Percentiles rank a stretch among this genome's conserved stretches.
Conservation (phyloP, 2,113 vertebrate genomes). For the Strix uralensis region DNA sequence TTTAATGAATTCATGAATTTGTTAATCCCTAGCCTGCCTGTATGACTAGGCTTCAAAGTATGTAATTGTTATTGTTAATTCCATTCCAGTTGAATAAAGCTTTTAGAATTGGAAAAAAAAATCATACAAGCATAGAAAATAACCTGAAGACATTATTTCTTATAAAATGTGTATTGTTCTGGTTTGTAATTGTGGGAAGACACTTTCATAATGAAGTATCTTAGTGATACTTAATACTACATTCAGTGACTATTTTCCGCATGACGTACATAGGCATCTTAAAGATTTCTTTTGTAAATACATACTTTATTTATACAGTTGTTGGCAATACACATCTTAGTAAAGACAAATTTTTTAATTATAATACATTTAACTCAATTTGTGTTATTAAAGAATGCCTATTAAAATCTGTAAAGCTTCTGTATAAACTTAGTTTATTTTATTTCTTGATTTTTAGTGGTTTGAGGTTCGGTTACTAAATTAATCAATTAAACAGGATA, state of each 20-base stretch:
- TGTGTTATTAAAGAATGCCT: neutral
- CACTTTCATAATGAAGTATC: neutral
- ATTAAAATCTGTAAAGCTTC: neutral
- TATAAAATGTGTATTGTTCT: neutral
- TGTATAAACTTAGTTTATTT: neutral
- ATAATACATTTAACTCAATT: neutral
- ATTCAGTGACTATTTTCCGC: neutral
- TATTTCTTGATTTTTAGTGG: slow-evolving; percentile 26
- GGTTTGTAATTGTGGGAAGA: slow-evolving; percentile 23
- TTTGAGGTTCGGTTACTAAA: slow-evolving; percentile 66
- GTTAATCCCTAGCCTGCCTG: neutral
- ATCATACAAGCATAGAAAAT: neutral
- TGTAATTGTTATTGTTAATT: neutral
- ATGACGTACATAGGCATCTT: neutral
- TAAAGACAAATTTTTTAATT: neutral
- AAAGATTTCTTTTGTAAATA: neutral
- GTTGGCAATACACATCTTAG: neutral
- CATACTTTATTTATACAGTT: neutral
- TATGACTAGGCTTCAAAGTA: neutral
- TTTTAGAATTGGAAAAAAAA: neutral
- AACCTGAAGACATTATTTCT: neutral
- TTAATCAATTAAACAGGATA: neutral
- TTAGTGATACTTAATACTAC: neutral
- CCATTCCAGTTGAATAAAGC: neutral
- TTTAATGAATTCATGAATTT: neutral